These are phyloP conservation scores for Scaptomyza caliginosa DNA, from an alignment of 2,888 invertebrate species.

Conservation along the genomic window DNA sequence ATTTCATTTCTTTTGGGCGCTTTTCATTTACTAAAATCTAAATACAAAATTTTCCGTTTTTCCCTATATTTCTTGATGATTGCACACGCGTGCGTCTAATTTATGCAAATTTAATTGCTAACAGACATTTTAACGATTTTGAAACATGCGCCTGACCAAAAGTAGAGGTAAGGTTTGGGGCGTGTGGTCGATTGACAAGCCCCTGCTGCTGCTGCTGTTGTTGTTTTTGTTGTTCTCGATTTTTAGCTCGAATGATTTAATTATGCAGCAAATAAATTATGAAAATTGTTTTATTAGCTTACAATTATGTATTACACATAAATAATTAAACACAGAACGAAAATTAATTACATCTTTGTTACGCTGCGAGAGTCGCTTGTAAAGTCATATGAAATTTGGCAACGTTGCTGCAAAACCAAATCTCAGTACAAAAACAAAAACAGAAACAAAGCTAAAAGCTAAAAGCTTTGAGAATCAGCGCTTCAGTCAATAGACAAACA, in stretches of 20 bases:
- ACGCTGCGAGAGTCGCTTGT: neutral
- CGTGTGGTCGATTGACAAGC: neutral
- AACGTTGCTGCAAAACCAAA: conserved; percentile 15
- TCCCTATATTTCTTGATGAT: conserved; percentile 17
- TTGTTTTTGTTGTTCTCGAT: neutral
- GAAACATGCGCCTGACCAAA: conserved; percentile 32
- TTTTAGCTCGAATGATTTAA: conserved; percentile 23
- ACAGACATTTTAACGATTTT: conserved; percentile 58
- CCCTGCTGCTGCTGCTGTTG: too few species aligned
- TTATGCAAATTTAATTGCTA: conserved; percentile 69
- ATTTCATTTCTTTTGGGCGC: conserved; percentile 16
- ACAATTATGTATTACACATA: conserved; percentile 20
- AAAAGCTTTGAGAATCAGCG: conserved; percentile 7
- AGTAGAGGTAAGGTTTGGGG: neutral
- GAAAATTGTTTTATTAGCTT: conserved; percentile 18
- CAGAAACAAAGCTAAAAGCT: too few species aligned
- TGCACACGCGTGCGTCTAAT: conserved; percentile 50
- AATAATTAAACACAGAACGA: conserved; percentile 15
- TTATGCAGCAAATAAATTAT: conserved; percentile 33
- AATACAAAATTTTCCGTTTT: conserved; percentile 6
- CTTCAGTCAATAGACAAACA: neutral
- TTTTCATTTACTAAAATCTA: conserved; percentile 5
- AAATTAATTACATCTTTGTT: conserved; percentile 24
- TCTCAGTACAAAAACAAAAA: too few species aligned
- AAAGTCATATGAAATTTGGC: conserved; percentile 24